Evolutionary conservation across 2,113 vertebrate genomes (phyloP).

Genomic region (Callochromis pleurospilus): DNA sequence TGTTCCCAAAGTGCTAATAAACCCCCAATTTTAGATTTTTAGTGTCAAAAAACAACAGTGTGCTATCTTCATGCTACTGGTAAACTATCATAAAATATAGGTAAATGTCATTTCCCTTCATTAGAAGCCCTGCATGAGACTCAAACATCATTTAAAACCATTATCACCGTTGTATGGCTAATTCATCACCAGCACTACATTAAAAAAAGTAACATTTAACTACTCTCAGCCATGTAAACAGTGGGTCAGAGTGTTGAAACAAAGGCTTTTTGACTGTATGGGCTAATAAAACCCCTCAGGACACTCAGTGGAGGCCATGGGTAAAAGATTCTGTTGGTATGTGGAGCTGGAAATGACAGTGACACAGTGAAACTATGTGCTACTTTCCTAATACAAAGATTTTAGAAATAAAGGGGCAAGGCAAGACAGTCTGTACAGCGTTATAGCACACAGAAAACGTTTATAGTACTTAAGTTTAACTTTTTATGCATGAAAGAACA

Average conservation of each 20-base stretch:
- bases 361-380: not conserved
- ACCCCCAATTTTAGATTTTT: not conserved
- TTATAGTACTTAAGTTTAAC: not conserved
- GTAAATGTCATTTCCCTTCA: not conserved
- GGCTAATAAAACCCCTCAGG: not conserved
- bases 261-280: not conserved
- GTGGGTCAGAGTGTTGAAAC: not conserved
- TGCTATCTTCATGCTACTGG: not conserved
- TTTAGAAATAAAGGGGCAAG: not conserved
- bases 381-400: not conserved
- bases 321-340: not conserved
- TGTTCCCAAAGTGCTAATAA: conserved; percentile 1
- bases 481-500: not conserved
- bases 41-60: not conserved
- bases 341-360: not conserved
- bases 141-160: not conserved
- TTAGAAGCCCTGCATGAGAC: not conserved
- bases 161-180: not conserved
- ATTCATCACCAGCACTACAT: not conserved
- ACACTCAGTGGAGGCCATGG: not conserved
- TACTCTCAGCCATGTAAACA: not conserved
- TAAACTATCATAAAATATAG: not conserved
- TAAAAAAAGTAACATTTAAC: not conserved
- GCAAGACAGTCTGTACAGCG: not conserved
- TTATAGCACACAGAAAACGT: not conserved